Evolutionary conservation across 2,888 invertebrate genomes (phyloP).

Genomic region (Petrolisthes manimaculis): DNA sequence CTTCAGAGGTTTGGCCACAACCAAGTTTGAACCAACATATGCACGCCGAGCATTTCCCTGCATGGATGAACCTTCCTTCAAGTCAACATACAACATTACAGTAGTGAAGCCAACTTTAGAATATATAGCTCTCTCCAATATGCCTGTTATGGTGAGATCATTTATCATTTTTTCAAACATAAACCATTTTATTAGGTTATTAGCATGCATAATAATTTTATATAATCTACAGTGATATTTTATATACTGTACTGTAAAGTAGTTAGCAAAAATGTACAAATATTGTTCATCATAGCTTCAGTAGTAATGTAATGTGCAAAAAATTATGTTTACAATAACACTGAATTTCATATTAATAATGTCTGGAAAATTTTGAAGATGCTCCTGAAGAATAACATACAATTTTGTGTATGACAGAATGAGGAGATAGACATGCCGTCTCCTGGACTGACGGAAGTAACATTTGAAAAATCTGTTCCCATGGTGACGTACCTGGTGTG

Average conservation of each 20-base stretch:
- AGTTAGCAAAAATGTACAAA: no score
- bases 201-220: no score
- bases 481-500: conserved; percentile 96
- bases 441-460: conserved; percentile 76
- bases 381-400: not conserved
- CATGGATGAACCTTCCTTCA: conserved; percentile 92
- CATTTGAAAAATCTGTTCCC: conserved; percentile 84
- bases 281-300: no score
- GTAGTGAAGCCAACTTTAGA: conserved; percentile 78
- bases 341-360: not conserved
- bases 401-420: conserved; percentile 67
- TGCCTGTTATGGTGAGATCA: conserved; percentile 77
- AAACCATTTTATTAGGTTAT: no score
- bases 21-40: conserved; percentile 95
- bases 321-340: not conserved
- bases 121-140: conserved; percentile 87
- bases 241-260: no score
- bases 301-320: no score
- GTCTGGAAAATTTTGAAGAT: not conserved
- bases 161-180: not conserved
- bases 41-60: conserved; percentile 94
- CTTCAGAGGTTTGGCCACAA: conserved; percentile 79
- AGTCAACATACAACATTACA: conserved; percentile 85
- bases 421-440: conserved; percentile 70
- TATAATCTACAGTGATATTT: no score